Base-by-base conservation (phyloP, 2,113 vertebrate species). In the Poecilia latipinna region DNA sequence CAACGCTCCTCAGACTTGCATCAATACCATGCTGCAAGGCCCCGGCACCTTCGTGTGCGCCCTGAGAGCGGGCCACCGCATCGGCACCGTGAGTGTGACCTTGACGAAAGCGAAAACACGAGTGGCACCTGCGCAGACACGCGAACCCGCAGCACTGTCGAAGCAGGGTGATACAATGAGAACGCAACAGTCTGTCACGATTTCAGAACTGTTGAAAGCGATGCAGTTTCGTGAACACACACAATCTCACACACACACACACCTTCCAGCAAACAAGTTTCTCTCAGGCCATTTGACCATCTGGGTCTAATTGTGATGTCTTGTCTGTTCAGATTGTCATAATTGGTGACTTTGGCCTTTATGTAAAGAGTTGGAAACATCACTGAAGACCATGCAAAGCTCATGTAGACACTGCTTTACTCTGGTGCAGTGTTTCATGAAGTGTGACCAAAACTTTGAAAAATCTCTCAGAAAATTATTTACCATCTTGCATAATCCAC, bases 31-130 rank as follows among this genome's bases (percentile, higher is more conserved):
- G 79, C 72, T 95, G 67, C 70, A 82, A 54, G 93, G 78, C 78
- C 75, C 69, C 60, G 90, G 35, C 8, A 81, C 68, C 76, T 98
- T 99, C 77, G 85, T 89, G 11, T 97, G 97, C 72, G 79, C 87
- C 10, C 93, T 98, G 75, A 92, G 93, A 0, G 74, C 94, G 0
- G 97, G 98, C 29, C 97, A 99, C 82, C 90, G 75, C 7, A 95
- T 98, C 24, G 98, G 97, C 89, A 94, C 91, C 0, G 97, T 99
- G 94, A 84, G 95, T 92, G 17, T 0, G 12, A 64, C 7, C 51
- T 5, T 26, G 31, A 35, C 70, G 19, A 57, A 68, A 0, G 61
- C 24, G 4, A 74, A 22, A 61, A 65, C 48, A 24, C n/a, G 35
- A 44, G 48, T 74, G 78, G 61, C 68, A 64, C 82, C 67, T 1